A percentile compares a stretch with the other conserved stretches of the same genome.
phyloP scores from a whole-genome alignment of 2,797 vertebrate genomes.

The Clarias platycephalus region DNA sequence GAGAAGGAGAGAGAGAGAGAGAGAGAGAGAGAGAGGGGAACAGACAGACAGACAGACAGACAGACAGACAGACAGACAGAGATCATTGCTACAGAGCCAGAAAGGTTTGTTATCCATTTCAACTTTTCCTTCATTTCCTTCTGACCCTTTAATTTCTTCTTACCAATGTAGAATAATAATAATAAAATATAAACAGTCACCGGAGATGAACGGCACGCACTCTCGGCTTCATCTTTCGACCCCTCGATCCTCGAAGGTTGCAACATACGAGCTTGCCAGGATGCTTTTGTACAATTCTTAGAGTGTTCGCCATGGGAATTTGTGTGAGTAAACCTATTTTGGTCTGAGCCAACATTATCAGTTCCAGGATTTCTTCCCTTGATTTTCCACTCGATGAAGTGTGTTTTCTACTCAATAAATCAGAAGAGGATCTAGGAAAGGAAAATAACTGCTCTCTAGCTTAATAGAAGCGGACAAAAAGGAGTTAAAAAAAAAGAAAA shows the following conservation, averaged over 20 bases:
- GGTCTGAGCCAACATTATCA: constrained; percentile 57
- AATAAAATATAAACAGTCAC: constrained; percentile 35
- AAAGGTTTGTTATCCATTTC: constrained; percentile 30
- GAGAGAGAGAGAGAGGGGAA: no score
- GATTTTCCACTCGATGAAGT: constrained; percentile 65
- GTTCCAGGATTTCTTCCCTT: constrained; percentile 56
- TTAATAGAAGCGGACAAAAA: constrained; percentile 27
- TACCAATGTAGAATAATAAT: background rate
- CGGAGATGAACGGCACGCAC: constrained; percentile 43
- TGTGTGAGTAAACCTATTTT: constrained; percentile 62
- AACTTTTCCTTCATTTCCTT: constrained; percentile 27
- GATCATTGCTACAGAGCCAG: constrained; percentile 13
- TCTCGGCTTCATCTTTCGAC: constrained; percentile 39
- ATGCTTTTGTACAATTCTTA: constrained; percentile 51
- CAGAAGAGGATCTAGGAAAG: constrained; percentile 26
- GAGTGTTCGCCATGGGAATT: constrained; percentile 63
- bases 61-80: constrained; percentile 7
- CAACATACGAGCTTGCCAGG: constrained; percentile 40
- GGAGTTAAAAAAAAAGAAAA: background rate
- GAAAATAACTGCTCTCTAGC: constrained; percentile 13
- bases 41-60: constrained; percentile 10
- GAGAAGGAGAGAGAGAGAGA: constrained; percentile 40
- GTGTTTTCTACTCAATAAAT: constrained; percentile 64
- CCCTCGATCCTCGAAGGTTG: constrained; percentile 41
- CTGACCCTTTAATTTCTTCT: constrained; percentile 33